Conservation (phyloP, 2,888 invertebrate genomes). For the Caenorhabditis uteleia region DNA sequence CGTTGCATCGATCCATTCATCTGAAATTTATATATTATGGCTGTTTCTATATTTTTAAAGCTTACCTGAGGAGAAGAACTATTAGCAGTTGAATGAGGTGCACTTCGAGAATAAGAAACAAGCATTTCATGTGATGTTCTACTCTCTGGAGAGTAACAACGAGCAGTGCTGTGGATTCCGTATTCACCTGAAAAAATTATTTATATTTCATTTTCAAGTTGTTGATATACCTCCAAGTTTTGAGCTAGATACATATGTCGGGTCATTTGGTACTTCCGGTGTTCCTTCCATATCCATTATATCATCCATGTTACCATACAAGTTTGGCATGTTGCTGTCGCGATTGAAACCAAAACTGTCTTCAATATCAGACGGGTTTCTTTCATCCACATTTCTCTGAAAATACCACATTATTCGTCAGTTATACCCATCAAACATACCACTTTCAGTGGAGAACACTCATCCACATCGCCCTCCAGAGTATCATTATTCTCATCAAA, state of each 20-base stretch:
- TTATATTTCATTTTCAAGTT: not conserved
- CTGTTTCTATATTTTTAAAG: not conserved
- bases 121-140: constrained; percentile 52
- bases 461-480: constrained; percentile 41
- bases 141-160: constrained; percentile 53
- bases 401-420: constrained; percentile 23
- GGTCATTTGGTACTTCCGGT: constrained; percentile 27
- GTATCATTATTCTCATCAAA: constrained; percentile 33
- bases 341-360: constrained; percentile 18
- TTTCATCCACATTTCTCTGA: constrained; percentile 24
- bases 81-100: constrained; percentile 31
- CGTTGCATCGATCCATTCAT: constrained; percentile 44
- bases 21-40: constrained; percentile 11
- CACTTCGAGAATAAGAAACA: constrained; percentile 39
- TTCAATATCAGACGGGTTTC: constrained; percentile 16
- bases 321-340: constrained; percentile 40
- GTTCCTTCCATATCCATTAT: constrained; percentile 22
- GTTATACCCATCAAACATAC: constrained; percentile 23
- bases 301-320: constrained; percentile 49
- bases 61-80: constrained; percentile 44
- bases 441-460: constrained; percentile 48
- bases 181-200: no score
- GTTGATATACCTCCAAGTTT: constrained; percentile 22
- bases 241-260: constrained; percentile 29
- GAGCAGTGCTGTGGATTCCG: constrained; percentile 38